Conservation (phyloP, 2,888 invertebrate genomes). For the Lottia scabra region DNA sequence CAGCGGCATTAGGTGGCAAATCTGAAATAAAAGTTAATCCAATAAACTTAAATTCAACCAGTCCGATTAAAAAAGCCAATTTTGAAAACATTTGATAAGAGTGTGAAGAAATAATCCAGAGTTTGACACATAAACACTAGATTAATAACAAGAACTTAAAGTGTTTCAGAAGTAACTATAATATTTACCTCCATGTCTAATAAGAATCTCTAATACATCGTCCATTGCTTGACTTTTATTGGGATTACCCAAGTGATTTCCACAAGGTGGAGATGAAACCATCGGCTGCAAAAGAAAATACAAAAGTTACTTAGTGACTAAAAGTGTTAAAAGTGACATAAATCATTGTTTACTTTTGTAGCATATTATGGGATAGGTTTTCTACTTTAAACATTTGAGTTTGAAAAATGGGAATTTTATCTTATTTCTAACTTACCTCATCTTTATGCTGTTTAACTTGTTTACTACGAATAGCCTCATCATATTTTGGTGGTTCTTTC, state of each 20-base stretch:
- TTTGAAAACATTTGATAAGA: too few species aligned
- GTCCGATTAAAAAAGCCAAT: too few species aligned
- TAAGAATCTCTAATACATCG: slow-evolving; percentile 92
- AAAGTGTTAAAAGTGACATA: neutral
- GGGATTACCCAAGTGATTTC: neutral
- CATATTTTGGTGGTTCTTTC: slow-evolving; percentile 79
- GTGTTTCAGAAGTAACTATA: neutral
- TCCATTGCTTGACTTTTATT: slow-evolving; percentile 85
- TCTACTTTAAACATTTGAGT: neutral
- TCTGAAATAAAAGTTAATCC: slow-evolving; percentile 74
- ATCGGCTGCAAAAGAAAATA: too few species aligned
- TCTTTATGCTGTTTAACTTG: slow-evolving; percentile 33
- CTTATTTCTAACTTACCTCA: neutral
- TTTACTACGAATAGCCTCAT: slow-evolving; percentile 75
- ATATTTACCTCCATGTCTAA: slow-evolving; percentile 82
- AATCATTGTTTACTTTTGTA: too few species aligned
- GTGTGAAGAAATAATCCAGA: too few species aligned
- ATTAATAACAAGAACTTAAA: too few species aligned
- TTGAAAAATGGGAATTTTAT: too few species aligned
- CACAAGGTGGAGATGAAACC: too few species aligned
- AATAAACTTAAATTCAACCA: too few species aligned
- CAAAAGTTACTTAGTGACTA: too few species aligned
- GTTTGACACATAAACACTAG: neutral
- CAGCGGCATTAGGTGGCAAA: slow-evolving; percentile 87
- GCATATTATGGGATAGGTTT: neutral